Base-by-base conservation (phyloP, 2,797 vertebrate genomes). In the Vultur gryphus region DNA sequence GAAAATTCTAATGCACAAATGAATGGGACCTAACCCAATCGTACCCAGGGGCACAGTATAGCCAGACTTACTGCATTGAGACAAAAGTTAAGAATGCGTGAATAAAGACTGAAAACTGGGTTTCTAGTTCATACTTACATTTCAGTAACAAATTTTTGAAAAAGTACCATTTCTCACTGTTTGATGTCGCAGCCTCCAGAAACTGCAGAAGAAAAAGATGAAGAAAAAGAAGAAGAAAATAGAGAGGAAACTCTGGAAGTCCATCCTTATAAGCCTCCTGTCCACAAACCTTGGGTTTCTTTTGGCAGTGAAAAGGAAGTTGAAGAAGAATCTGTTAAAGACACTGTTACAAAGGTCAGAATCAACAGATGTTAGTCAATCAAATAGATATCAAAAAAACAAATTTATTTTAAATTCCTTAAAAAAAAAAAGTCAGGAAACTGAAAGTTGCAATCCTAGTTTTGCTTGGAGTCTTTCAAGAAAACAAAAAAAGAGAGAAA, bases 281-380 rank as follows among this genome's bases (percentile, higher is more conserved):
- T 98, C 83, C 96, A 92, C 75, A 99, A 97, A 95, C 95, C 96
- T 3, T 99, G 99, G 99, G 84, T 99, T 77, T 99, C 99, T 76
- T 97, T 99, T 75, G 99, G 99, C 73, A 99, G 99, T 1, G 99
- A 99, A 94, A 95, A 96, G 87, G 99, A 99, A 98, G 98, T 99
- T 77, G 98, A 99, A 41, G 98, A 99, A 51, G 99, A 99, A 97
- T 98, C 98, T 11, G 44, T 98, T 82, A 98, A 92, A 78, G 98
- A 98, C 41, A 93, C 97, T 43, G 97, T 96, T 97, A 95, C 93
- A 70, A 98, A 98, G 98, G 99, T 99, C 96, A 97, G 97, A 91
- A 55, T 51, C 41, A 76, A 73, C 62, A 58, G 41, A 54, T 76
- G 11, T 78, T 66, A 75, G 69, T 81, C 7, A 70, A 12, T 54